These are phyloP conservation scores for Trogon surrucura DNA, from an alignment of 2,113 vertebrate genomes.

Conservation along the genomic window DNA sequence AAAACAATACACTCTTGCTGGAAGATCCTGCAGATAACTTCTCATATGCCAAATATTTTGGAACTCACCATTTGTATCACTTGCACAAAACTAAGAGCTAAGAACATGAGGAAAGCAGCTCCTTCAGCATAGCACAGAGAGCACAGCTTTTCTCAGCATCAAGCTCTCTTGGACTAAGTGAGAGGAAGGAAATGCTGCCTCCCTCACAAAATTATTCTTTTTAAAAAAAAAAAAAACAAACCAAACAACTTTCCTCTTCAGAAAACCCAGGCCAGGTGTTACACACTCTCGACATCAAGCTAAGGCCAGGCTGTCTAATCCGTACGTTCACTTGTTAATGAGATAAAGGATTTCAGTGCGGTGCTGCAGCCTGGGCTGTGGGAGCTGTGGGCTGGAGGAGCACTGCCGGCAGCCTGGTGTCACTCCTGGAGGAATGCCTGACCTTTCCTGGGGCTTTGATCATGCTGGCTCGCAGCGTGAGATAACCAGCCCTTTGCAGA, in stretches of 20 bases:
- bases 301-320: conserved; percentile 49
- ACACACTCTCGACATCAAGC: neutral
- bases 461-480: conserved; percentile 60
- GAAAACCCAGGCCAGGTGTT: conserved; percentile 52
- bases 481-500: conserved; percentile 70
- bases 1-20: neutral
- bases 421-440: conserved; percentile 70
- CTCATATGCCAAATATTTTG: neutral
- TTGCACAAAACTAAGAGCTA: neutral
- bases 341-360: conserved; percentile 42
- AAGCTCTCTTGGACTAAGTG: neutral
- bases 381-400: conserved; percentile 46
- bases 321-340: conserved; percentile 29
- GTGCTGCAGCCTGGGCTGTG: neutral
- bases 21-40: neutral
- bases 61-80: neutral
- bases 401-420: conserved; percentile 39
- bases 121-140: neutral
- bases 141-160: neutral
- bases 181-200: conserved; percentile 51
- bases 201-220: neutral
- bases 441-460: conserved; percentile 78
- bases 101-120: neutral
- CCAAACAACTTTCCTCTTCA: neutral
- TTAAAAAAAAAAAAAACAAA: neutral